phyloP scores from a whole-genome alignment of 1,140 invertebrate genomes.

The Listronotus oregonensis region DNA sequence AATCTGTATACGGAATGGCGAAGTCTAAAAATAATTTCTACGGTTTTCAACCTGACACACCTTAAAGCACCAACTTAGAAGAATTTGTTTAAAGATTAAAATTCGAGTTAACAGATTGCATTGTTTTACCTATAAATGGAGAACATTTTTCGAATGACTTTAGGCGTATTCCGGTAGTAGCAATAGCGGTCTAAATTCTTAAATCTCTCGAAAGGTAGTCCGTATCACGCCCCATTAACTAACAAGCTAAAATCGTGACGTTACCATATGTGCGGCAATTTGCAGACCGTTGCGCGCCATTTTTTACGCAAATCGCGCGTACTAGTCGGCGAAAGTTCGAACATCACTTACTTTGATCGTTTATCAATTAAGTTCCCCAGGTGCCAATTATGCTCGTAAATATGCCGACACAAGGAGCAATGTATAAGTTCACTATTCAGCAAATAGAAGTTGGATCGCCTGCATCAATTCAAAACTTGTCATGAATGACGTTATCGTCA shows the following conservation, averaged over 20 bases:
- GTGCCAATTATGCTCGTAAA: constrained; percentile 28
- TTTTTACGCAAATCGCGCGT: constrained; percentile 32
- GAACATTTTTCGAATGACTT: constrained; percentile 8
- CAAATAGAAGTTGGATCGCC: background rate
- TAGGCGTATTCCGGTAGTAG: constrained; percentile 24
- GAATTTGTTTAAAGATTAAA: too few species aligned
- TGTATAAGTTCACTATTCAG: constrained; percentile 6
- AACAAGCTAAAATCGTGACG: constrained; percentile 36
- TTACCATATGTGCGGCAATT: constrained; percentile 34
- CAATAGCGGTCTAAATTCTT: constrained; percentile 25
- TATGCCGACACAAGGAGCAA: constrained; percentile 7
- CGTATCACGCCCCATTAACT: constrained; percentile 35
- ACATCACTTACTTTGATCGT: constrained; percentile 31
- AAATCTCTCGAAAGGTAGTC: constrained; percentile 23
- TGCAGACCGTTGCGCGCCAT: constrained; percentile 30
- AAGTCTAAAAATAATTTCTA: too few species aligned
- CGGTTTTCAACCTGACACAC: too few species aligned
- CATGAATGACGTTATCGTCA: too few species aligned
- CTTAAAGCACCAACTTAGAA: too few species aligned
- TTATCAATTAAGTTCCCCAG: constrained; percentile 27
- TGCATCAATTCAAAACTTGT: too few species aligned
- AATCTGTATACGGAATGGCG: too few species aligned
- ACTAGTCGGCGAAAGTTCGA: constrained; percentile 28
- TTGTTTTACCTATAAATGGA: background rate
- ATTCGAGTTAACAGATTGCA: too few species aligned